A percentile compares a stretch with the other conserved stretches of the same genome.
phyloP scores from a whole-genome alignment of 2,888 invertebrate species.

The Napeogenes inachia region DNA sequence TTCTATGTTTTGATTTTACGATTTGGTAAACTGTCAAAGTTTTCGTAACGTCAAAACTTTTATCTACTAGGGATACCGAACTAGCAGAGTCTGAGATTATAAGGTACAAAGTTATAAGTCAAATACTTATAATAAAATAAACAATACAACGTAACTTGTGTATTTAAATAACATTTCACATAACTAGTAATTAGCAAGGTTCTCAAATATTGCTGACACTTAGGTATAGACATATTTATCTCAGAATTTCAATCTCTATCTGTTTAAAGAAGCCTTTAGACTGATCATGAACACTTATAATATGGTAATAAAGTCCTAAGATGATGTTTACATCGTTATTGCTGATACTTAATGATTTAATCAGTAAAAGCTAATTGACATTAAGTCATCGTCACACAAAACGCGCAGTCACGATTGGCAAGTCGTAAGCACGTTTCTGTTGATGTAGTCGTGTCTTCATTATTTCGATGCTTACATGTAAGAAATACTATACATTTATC shows the following conservation, averaged over 20 bases:
- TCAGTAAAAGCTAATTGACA: conserved; percentile 49
- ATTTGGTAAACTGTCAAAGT: too few species aligned
- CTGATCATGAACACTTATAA: conserved; percentile 19
- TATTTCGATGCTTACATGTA: too few species aligned
- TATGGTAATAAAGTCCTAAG: conserved; percentile 37
- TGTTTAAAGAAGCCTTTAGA: conserved; percentile 15
- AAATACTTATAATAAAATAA: too few species aligned
- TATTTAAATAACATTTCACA: too few species aligned
- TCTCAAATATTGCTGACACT: neutral
- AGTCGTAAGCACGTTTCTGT: too few species aligned
- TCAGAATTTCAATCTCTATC: conserved; percentile 15
- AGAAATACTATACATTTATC: neutral
- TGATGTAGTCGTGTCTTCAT: too few species aligned
- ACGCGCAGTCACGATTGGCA: neutral
- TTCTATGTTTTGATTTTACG: too few species aligned
- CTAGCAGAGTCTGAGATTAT: too few species aligned
- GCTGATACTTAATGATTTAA: conserved; percentile 26
- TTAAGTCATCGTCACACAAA: conserved; percentile 22
- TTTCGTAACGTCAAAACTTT: too few species aligned
- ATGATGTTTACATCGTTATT: conserved; percentile 27
- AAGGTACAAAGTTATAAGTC: too few species aligned
- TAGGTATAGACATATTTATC: conserved; percentile 5
- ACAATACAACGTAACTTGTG: too few species aligned
- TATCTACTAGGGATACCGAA: too few species aligned
- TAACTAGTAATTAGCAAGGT: neutral